phyloP scores from a whole-genome alignment of 1,140 invertebrate genomes.

The Coenobita brevimanus region DNA sequence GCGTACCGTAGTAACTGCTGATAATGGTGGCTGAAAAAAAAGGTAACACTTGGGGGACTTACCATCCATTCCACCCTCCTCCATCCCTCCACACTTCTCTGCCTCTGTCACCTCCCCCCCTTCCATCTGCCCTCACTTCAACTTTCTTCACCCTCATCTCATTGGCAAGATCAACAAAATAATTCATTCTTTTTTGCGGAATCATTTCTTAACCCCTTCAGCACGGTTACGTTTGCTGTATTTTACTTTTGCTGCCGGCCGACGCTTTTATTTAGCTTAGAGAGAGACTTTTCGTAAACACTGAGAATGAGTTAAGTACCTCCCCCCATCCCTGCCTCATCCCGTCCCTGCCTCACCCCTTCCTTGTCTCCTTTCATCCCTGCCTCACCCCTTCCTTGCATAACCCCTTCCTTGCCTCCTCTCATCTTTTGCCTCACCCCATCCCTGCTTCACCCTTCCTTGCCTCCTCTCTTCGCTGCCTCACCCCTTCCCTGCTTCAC shows the following conservation, averaged over 20 bases:
- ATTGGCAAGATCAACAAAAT: no score
- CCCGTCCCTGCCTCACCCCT: neutral
- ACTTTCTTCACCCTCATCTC: neutral
- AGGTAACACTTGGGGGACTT: no score
- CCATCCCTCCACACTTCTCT: neutral
- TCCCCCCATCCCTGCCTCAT: neutral
- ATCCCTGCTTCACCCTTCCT: neutral
- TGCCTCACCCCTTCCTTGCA: no score
- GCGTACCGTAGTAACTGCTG: no score
- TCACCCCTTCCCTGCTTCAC: neutral
- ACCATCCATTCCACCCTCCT: neutral
- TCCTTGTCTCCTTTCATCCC: neutral
- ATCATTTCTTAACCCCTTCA: no score
- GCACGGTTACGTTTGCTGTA: no score
- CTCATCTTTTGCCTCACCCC: neutral
- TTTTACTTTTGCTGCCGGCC: no score
- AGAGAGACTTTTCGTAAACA: no score
- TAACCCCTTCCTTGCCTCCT: no score
- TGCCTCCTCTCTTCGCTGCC: neutral
- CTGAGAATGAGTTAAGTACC: neutral
- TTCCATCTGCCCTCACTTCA: neutral
- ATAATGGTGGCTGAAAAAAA: no score
- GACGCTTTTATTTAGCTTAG: no score
- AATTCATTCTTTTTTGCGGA: no score
- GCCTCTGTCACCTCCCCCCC: neutral